A percentile compares a stretch with the other conserved stretches of the same genome.
Evolutionary conservation across 2,888 invertebrate species (phyloP).

Genomic region (Dolichomitus sp.): DNA sequence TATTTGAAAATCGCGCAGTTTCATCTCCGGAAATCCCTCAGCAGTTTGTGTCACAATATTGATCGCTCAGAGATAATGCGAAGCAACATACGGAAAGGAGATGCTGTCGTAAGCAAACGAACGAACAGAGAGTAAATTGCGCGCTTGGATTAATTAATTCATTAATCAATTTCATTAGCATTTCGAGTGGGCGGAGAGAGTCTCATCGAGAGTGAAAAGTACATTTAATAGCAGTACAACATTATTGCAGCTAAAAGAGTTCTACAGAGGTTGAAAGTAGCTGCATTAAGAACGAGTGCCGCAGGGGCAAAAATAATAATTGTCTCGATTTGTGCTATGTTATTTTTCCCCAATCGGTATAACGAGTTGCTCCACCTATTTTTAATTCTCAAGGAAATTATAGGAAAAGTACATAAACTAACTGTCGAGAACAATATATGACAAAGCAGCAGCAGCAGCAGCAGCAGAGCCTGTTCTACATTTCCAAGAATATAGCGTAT

Average conservation of each 20-base stretch:
- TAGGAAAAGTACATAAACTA: too few relatives aligned
- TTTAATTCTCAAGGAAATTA: too few relatives aligned
- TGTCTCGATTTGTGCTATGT: background rate
- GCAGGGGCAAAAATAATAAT: background rate
- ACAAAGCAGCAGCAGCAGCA: too few relatives aligned
- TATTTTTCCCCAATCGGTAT: conserved; percentile 7
- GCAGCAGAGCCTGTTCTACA: too few relatives aligned
- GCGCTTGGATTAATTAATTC: conserved; percentile 12
- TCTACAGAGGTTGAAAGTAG: background rate
- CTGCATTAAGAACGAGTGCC: background rate
- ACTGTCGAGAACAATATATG: too few relatives aligned
- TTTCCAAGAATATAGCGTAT: too few relatives aligned
- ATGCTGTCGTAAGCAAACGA: background rate
- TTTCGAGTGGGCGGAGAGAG: background rate
- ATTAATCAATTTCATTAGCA: conserved; percentile 21
- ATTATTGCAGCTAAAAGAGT: background rate
- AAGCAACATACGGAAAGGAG: background rate
- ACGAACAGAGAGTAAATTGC: background rate
- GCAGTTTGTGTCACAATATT: background rate
- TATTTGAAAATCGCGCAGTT: background rate
- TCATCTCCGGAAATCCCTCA: background rate
- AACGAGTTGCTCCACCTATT: too few relatives aligned
- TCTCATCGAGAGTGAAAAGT: background rate
- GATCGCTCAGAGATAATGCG: background rate
- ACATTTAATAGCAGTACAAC: background rate